Percentiles rank a stretch among this genome's conserved stretches.
phyloP scores from a whole-genome alignment of 2,797 vertebrate genomes.

The Enteromius mattozi region DNA sequence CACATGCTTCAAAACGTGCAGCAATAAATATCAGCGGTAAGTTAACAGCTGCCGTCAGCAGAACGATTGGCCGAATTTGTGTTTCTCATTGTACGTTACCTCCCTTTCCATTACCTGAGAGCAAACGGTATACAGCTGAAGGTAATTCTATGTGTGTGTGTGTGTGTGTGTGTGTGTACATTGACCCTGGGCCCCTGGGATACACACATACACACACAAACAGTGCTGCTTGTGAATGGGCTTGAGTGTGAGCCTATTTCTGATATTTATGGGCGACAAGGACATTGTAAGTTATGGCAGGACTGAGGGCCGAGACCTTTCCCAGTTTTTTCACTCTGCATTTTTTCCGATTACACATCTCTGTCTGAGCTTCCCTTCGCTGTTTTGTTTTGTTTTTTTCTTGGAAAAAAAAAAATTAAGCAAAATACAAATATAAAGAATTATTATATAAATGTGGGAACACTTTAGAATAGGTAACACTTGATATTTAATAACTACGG shows the following conservation, averaged over 20 bases:
- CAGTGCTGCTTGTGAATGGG: slow-evolving; percentile 69
- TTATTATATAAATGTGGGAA: neutral
- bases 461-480: too few relatives aligned
- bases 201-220: slow-evolving; percentile 50
- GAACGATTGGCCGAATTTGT: slow-evolving; percentile 32
- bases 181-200: slow-evolving; percentile 46
- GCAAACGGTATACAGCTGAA: slow-evolving; percentile 48
- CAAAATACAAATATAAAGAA: neutral
- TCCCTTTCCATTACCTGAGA: slow-evolving; percentile 53
- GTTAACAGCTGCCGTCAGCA: slow-evolving; percentile 48
- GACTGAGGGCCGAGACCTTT: slow-evolving; percentile 69
- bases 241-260: slow-evolving; percentile 72
- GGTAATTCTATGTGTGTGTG: slow-evolving; percentile 56
- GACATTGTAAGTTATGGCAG: slow-evolving; percentile 76
- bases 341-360: slow-evolving; percentile 69
- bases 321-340: slow-evolving; percentile 76
- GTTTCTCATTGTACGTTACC: slow-evolving; percentile 27
- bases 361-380: slow-evolving; percentile 24
- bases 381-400: slow-evolving; percentile 58
- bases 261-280: slow-evolving; percentile 75
- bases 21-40: slow-evolving; percentile 52
- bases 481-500: too few relatives aligned
- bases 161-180: neutral
- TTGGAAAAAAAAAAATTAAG: neutral
- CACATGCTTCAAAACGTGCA: slow-evolving; percentile 35